Evolutionary conservation across 2,113 vertebrate genomes (phyloP).

Genomic region (Heptranchias perlo): DNA sequence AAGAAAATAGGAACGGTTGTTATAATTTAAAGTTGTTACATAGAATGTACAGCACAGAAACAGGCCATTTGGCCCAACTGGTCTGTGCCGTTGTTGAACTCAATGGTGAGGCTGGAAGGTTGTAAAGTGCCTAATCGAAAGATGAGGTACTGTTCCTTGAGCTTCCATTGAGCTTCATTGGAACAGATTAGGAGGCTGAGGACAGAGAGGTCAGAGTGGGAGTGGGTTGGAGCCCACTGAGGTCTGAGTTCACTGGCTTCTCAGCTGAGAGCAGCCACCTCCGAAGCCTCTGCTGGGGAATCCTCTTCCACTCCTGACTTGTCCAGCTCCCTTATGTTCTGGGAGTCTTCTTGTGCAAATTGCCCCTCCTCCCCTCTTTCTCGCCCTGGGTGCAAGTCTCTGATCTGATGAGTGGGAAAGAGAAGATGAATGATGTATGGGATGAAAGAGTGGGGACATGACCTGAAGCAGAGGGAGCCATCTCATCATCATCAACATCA

Average conservation of each 20-base stretch:
- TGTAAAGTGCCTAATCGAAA: too few species aligned
- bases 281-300: neutral
- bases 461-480: neutral
- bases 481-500: neutral
- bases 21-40: too few species aligned
- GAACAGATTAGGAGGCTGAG: too few species aligned
- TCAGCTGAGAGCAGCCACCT: neutral
- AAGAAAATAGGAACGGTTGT: too few species aligned
- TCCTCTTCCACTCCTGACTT: neutral
- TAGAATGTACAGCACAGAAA: too few species aligned
- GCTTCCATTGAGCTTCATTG: too few species aligned
- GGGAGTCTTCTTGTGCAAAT: neutral
- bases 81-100: too few species aligned
- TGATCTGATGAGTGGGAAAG: neutral
- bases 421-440: neutral
- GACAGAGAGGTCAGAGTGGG: too few species aligned
- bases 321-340: neutral
- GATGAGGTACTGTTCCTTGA: too few species aligned
- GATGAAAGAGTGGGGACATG: neutral
- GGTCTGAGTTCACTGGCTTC: neutral
- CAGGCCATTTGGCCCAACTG: too few species aligned
- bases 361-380: neutral
- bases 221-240: neutral
- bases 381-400: neutral
- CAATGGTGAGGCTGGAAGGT: too few species aligned